Base-by-base conservation (phyloP, 2,797 vertebrate species). In the Leptatherina wallacei region DNA sequence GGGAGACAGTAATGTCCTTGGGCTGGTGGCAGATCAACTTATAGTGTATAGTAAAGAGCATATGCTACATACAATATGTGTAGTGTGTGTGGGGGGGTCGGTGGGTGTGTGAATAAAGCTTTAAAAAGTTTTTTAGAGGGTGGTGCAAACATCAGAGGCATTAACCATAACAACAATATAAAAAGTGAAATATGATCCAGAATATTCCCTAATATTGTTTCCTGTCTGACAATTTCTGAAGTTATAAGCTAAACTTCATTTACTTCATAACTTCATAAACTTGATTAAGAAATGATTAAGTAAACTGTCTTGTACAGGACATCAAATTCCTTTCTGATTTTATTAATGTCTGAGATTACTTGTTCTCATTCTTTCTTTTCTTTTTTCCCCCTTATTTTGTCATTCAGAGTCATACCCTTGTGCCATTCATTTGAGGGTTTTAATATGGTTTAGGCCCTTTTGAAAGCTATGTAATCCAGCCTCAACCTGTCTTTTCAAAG, bases 11-110 rank as follows among this genome's bases (percentile, higher is more conserved):
- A 88, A 74, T 89, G 94, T 94, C 94, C 94, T 94, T 95, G 93
- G 92, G 82, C 85, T 92, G 86, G 84, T 88, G 77, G 83, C 90
- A 92, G 93, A 94, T 93, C 91, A 93, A 93, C 91, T 93, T 93
- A 89, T 88, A 87, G 60, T 73, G 71, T 85, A 81, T 75, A 69
- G 75, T 81, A 81, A 82, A 82, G 65, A 51, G 61, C 56, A 68
- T 54, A 65, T 77, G 61, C 54, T 52, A 63, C 49, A 22, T 30
- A 54, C 36, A 61, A 61, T 73, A 24, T 71, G 14, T 60, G 12
- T 67, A 47, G 13, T 56, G 35, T 59, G 61, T 49, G 36, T 61
- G 12, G 0, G 3, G 12, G 38, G 9, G 35, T 10, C 0, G 9
- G 35, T 36, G 35, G 10, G 35, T 36, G 22, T 8, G 16, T n/a